A percentile compares a stretch with the other conserved stretches of the same genome.
Evolutionary conservation across 2,113 vertebrate genomes (phyloP).

Genomic region (Crotalus viridis): DNA sequence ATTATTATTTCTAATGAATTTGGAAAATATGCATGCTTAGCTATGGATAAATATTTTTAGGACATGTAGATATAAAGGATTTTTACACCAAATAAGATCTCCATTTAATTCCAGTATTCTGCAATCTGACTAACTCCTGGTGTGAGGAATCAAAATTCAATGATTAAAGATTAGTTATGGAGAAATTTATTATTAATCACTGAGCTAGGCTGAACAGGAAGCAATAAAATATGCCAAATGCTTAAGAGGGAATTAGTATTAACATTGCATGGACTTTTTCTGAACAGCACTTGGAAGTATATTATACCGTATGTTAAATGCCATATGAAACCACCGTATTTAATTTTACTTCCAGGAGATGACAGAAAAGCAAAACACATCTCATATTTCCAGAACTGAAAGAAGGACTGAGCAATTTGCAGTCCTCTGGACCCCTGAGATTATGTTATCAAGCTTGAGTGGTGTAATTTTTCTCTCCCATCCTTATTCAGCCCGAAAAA

Average conservation of each 20-base stretch:
- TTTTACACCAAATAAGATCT: neutral
- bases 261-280: neutral
- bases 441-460: neutral
- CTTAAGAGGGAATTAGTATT: neutral
- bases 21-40: neutral
- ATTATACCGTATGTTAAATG: neutral
- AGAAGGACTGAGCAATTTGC: neutral
- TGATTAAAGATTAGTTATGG: neutral
- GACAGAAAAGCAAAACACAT: neutral
- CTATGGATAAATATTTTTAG: neutral
- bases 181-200: neutral
- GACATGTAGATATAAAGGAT: neutral
- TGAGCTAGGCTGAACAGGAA: neutral
- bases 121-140: neutral
- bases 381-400: neutral
- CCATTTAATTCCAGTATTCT: neutral
- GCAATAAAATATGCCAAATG: neutral
- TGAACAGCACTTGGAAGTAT: neutral
- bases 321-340: neutral
- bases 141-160: neutral
- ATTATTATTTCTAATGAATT: neutral
- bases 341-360: neutral
- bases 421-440: neutral
- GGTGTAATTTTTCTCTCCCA: neutral
- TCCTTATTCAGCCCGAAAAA: neutral